Evolutionary conservation across 1,140 invertebrate genomes (phyloP), one percentile per base, ranked within the genome.

Genomic region (Zaprionus gabonicus): DNA sequence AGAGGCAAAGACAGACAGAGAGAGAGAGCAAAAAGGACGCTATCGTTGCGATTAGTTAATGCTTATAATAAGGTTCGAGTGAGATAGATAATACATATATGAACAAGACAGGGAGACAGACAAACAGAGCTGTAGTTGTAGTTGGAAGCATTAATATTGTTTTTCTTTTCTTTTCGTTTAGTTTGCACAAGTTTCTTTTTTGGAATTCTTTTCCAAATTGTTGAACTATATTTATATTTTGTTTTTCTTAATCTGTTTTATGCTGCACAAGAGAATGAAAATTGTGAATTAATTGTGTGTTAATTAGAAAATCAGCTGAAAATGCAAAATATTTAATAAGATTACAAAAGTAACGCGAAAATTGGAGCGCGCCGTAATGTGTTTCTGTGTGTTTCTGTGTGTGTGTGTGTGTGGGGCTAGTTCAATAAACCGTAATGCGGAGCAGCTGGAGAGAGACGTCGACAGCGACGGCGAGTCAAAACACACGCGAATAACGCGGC

Each of bases 401-500:
- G 0, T 17, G 41, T 44, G 41, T 34, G 28, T 28, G 28, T 46
- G 15, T 34, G 44, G 41, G n/a, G 41, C 69, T 80, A 78, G 80
- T 78, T 80, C 78, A 78, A 80, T 78, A 80, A 80, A 75, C 75
- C 77, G 78, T 68, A 57, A 71, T 20, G 63, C 53, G 62, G 38
- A 51, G 56, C 31, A 27, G 36, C 49, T 13, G 44, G 28, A 23
- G 34, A 23, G 34, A 9, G 9, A 41, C 20, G 57, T 27, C 17
- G 57, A 36, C 20, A 27, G 20, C 28, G 60, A 25, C 69, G 56
- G 17, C 44, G 25, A 66, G 55, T 68, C 64, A 73, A 80, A 84
- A 84, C 80, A 81, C 81, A 90, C 84, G 85, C 85, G 85, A 90
- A 88, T 84, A 56, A 49, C 76, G 44, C 65, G 65, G 68, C 85